Conservation (phyloP, 2,888 invertebrate species). For the Melanostoma mellinum region DNA sequence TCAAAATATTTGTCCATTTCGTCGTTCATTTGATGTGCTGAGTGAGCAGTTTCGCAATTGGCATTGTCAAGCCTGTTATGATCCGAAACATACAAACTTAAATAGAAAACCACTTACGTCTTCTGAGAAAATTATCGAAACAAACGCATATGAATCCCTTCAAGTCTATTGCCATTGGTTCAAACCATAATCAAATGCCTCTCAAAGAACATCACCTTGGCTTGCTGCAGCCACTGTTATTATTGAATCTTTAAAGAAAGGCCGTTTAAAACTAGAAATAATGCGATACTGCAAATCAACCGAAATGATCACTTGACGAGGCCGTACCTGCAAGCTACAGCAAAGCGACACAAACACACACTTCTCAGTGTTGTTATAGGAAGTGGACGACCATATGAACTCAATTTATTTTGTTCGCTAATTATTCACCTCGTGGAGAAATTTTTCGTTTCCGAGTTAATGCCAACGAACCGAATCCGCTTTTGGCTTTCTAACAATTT, state of each 20-base stretch:
- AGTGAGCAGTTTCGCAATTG: no score
- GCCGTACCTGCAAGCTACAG: slow-evolving; percentile 47
- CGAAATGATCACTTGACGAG: slow-evolving; percentile 61
- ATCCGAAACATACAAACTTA: no score
- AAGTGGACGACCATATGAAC: slow-evolving; percentile 66
- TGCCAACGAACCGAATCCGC: slow-evolving; percentile 43
- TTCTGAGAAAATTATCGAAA: no score
- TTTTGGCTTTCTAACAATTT: slow-evolving; percentile 51
- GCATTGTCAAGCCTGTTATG: no score
- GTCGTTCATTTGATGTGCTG: no score
- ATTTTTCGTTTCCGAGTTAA: slow-evolving; percentile 72
- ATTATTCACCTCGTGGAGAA: slow-evolving; percentile 69
- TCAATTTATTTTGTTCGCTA: slow-evolving; percentile 70
- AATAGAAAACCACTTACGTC: no score
- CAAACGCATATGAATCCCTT: no score
- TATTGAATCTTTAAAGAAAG: slow-evolving; percentile 49
- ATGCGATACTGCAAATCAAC: slow-evolving; percentile 64
- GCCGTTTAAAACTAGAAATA: slow-evolving; percentile 49
- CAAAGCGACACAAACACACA: slow-evolving; percentile 35
- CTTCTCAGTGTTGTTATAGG: slow-evolving; percentile 23
- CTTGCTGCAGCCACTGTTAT: slow-evolving; percentile 36
- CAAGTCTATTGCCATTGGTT: no score
- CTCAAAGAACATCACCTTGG: background rate
- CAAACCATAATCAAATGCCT: no score
- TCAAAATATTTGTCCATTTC: no score